Base-by-base conservation (phyloP, 2,888 invertebrate genomes). In the Scaptomyza tumidula region DNA sequence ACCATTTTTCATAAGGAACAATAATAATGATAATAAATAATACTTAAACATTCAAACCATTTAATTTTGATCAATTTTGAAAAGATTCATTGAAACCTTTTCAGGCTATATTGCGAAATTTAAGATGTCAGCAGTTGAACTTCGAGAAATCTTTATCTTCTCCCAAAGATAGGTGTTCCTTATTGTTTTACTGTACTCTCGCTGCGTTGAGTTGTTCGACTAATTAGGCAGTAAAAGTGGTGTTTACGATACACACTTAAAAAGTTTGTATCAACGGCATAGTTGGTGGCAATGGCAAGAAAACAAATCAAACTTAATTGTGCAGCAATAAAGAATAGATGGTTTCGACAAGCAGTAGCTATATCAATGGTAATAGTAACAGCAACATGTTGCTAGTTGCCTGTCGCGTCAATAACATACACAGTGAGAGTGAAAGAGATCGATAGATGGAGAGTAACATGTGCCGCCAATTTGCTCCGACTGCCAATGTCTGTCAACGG, bases 381-480 rank as follows among this genome's bases (percentile, higher is more conserved):
- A 53, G 33, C 71, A 53, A 39, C 48, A 24, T 46, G 49, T 43
- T 45, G 52, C 44, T 50, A n/a, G 56, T 33, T 45, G 57, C 45
- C 61, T 49, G 37, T 33, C 41, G 16, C 55, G 37, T 39, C 44
- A 46, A 56, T 41, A 65, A 37, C 24, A 31, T 7, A 39, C 14
- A 39, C 7, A 39, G 6, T 14, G n/a, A 37, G 6, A n/a, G 7
- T 19, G 19, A 39, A 3, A 14, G 7, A 35, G 3, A 14, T 6
- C 14, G 39, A 39, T 39, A 7, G 14, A 14, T 14, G 1, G 39
- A 44, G 45, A 44, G 49, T 59, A 83, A 76, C 75, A 75, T 87
- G 82, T 87, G 69, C 70, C 63, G 88, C 80, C 83, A 83, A 83
- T 83, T 83, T 83, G 83, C 83, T 83, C 66, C 63, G 74, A 52